These are phyloP conservation scores for Falco biarmicus DNA, from an alignment of 2,797 vertebrate species.

Conservation along the genomic window DNA sequence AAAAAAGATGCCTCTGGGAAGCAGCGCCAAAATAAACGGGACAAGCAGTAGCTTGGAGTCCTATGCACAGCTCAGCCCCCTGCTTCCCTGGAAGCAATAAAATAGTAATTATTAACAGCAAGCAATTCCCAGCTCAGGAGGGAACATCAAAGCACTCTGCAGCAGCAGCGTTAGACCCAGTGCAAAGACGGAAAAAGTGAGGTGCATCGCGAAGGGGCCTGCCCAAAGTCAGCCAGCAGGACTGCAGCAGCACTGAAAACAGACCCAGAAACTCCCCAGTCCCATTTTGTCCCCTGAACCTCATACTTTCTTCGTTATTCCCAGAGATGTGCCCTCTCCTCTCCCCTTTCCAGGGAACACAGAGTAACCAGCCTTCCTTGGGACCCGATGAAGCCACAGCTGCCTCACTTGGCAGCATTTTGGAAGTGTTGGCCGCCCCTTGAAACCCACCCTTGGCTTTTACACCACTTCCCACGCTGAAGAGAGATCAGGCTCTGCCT, in stretches of 20 bases:
- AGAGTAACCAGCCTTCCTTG: not conserved
- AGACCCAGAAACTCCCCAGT: accelerated
- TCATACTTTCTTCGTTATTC: not conserved
- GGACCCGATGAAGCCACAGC: not conserved
- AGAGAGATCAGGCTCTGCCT: not conserved
- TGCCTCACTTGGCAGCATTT: not conserved
- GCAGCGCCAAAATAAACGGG: not conserved
- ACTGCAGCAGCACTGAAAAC: not conserved
- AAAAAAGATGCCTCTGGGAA: not conserved
- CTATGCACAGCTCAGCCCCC: not conserved
- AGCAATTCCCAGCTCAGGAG: not conserved
- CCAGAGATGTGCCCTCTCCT: not conserved
- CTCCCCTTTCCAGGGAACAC: not conserved
- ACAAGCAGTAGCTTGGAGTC: not conserved
- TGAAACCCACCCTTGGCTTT: not conserved
- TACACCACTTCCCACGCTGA: not conserved
- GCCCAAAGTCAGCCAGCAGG: not conserved
- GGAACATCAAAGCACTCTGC: not conserved
- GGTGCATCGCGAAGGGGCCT: not conserved
- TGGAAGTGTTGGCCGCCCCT: not conserved
- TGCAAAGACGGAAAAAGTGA: not conserved
- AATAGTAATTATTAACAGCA: not conserved
- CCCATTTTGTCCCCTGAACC: not conserved
- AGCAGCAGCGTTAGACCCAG: not conserved
- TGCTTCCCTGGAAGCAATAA: not conserved